phyloP scores from a whole-genome alignment of 2,888 invertebrate genomes.

The Griposia aprilina region DNA sequence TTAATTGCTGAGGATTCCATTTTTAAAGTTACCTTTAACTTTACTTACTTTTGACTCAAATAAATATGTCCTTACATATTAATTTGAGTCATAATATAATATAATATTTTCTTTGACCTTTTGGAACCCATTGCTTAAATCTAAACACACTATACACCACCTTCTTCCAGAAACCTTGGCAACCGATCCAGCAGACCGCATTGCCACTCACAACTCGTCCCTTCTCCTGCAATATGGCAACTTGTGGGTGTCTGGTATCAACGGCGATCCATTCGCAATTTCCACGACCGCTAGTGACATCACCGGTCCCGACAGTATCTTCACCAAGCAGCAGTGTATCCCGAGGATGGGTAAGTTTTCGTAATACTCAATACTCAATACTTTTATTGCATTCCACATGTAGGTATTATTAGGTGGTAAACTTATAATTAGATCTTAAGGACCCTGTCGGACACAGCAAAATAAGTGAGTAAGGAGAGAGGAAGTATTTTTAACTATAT shows the following conservation, averaged over 20 bases:
- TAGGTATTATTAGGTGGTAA: too few species aligned
- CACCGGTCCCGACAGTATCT: constrained; percentile 17
- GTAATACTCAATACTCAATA: too few species aligned
- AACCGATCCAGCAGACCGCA: constrained; percentile 10
- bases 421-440: too few species aligned
- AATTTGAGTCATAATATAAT: neutral
- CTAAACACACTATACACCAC: neutral
- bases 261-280: constrained; percentile 20
- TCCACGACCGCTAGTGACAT: constrained; percentile 17
- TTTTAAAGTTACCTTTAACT: neutral
- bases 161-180: constrained; percentile 17
- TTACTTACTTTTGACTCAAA: too few species aligned
- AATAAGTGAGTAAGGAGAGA: too few species aligned
- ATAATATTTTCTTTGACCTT: neutral
- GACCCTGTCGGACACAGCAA: too few species aligned
- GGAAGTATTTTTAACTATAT: too few species aligned
- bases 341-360: constrained; percentile 40
- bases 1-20: neutral
- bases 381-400: too few species aligned
- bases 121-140: neutral
- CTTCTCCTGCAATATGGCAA: constrained; percentile 32
- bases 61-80: too few species aligned
- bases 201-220: constrained; percentile 13
- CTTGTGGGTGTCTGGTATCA: constrained; percentile 34
- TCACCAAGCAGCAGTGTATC: constrained; percentile 39